Evolutionary conservation across 2,113 vertebrate species (phyloP).

Genomic region (Pseudopodoces humilis): DNA sequence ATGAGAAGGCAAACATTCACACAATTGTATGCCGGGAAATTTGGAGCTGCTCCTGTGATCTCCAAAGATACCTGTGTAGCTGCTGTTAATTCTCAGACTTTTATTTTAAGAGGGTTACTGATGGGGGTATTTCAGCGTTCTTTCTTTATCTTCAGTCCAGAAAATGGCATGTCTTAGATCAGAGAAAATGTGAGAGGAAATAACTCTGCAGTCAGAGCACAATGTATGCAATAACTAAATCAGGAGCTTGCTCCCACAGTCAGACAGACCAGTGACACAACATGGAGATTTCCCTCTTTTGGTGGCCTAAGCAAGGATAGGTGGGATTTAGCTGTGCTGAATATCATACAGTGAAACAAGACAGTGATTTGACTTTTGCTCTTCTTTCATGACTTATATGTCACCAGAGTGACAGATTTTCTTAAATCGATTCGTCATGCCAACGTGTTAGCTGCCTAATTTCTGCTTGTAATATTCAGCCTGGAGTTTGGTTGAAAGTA

Average conservation of each 20-base stretch:
- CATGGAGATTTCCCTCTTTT: not conserved
- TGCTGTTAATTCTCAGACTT: conserved; percentile 15
- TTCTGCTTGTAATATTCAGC: not conserved
- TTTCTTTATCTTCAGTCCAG: not conserved
- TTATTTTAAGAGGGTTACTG: not conserved
- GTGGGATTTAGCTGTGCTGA: not conserved
- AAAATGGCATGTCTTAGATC: not conserved
- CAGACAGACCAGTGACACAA: not conserved
- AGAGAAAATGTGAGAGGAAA: conserved; percentile 17
- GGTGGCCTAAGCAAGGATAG: not conserved
- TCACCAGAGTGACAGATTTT: not conserved
- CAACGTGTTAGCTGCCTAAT: not conserved
- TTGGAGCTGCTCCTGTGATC: not conserved
- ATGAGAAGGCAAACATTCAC: not conserved
- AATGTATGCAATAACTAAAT: not conserved
- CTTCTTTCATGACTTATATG: not conserved
- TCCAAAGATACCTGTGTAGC: not conserved
- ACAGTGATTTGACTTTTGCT: not conserved
- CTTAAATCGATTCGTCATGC: not conserved
- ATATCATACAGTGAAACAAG: not conserved
- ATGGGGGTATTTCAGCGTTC: not conserved
- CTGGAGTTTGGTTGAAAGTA: not conserved
- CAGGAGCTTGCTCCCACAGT: not conserved
- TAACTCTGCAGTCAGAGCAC: not conserved
- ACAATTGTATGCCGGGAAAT: not conserved